These are phyloP conservation scores for Scyliorhinus canicula DNA, from an alignment of 2,797 vertebrate species.

Conservation along the genomic window DNA sequence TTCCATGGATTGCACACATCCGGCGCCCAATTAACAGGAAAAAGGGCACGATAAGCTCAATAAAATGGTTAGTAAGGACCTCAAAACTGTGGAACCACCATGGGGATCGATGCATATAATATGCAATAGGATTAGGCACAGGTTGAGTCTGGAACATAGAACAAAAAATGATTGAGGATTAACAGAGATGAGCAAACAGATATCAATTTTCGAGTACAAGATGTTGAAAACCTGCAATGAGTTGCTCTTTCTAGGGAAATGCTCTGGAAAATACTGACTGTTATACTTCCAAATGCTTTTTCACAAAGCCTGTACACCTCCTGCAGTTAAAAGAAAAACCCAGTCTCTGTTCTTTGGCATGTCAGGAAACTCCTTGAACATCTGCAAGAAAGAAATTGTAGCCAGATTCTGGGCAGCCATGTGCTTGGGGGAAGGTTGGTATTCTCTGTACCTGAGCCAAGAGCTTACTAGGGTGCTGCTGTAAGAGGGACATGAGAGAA, in stretches of 20 bases:
- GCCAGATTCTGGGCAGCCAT: background rate
- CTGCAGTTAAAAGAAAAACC: background rate
- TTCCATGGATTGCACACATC: slow-evolving; percentile 68
- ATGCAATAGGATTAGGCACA: slow-evolving; percentile 82
- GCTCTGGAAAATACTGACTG: background rate
- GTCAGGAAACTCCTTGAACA: background rate
- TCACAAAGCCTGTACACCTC: background rate
- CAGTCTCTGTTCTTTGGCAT: background rate
- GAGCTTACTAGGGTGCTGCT: background rate
- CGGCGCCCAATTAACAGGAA: slow-evolving; percentile 76
- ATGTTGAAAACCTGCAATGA: background rate
- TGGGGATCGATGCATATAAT: slow-evolving; percentile 80
- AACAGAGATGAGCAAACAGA: background rate
- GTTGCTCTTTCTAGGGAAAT: background rate
- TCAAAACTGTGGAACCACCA: slow-evolving; percentile 85
- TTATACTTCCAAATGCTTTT: background rate
- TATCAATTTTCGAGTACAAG: background rate
- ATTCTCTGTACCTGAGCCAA: background rate
- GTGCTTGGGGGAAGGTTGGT: background rate
- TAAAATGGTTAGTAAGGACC: slow-evolving; percentile 75
- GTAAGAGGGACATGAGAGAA: background rate
- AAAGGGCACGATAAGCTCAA: slow-evolving; percentile 81
- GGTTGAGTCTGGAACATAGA: slow-evolving; percentile 75
- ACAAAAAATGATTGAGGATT: background rate
- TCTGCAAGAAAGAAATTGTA: background rate